Percentiles rank a stretch among this genome's conserved stretches.
Evolutionary conservation across 2,888 invertebrate genomes (phyloP).

Genomic region (Steinernema hermaphroditum): DNA sequence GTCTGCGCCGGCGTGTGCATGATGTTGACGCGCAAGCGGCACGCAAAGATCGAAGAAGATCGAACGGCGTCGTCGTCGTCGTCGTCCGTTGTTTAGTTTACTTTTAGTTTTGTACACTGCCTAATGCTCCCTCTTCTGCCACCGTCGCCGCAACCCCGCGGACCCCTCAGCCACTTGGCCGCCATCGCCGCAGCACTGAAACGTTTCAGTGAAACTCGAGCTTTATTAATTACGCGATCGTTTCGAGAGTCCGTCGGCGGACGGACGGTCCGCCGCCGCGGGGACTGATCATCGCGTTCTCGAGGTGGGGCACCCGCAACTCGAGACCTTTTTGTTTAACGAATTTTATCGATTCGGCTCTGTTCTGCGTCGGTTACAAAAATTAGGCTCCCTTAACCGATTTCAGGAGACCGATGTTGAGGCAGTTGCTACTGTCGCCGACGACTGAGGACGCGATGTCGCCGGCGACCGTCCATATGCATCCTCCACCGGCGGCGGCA

Average conservation of each 20-base stretch:
- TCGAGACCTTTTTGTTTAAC: background rate
- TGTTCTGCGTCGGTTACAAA: too few relatives aligned
- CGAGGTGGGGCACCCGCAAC: background rate
- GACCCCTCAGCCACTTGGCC: background rate
- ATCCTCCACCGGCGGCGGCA: constrained; percentile 4
- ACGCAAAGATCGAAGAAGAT: background rate
- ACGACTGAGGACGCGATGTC: constrained; percentile 1
- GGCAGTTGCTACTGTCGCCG: constrained; percentile 30
- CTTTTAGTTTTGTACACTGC: constrained; percentile 14
- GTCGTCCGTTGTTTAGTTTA: constrained; percentile 5
- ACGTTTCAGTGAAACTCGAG: constrained; percentile 28
- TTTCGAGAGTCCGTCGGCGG: background rate
- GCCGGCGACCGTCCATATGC: constrained; percentile 10
- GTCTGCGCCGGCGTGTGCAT: too few relatives aligned
- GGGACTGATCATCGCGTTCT: too few relatives aligned
- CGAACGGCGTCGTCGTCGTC: background rate
- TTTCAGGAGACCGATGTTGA: constrained; percentile 30
- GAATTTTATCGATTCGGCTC: background rate
- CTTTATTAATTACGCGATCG: constrained; percentile 29
- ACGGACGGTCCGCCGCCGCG: too few relatives aligned
- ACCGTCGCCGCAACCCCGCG: background rate
- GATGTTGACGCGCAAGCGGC: background rate
- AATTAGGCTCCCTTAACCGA: background rate
- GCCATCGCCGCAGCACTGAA: background rate
- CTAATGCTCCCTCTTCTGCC: background rate